A percentile compares a stretch with the other conserved stretches of the same genome.
phyloP scores from a whole-genome alignment of 2,797 vertebrate species.

The Microctenopoma lineatum region DNA sequence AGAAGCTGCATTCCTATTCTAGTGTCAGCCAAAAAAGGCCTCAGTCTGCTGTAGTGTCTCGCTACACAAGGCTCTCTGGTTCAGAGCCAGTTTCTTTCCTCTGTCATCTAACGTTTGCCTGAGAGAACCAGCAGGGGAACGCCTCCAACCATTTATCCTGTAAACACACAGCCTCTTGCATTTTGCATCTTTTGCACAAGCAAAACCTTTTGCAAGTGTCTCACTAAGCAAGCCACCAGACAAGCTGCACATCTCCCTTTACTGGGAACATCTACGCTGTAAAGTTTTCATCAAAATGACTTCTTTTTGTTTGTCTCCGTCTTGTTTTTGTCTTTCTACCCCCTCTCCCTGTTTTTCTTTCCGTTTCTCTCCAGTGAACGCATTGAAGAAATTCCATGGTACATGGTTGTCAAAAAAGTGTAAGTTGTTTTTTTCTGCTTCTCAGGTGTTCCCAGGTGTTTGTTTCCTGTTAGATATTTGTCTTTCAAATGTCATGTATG shows the following conservation, averaged over 20 bases:
- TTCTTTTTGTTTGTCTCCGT: slow-evolving; percentile 67
- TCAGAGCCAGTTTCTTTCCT: slow-evolving; percentile 64
- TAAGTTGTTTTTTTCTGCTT: slow-evolving; percentile 67
- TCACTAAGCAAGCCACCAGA: slow-evolving; percentile 69
- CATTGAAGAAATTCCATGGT: slow-evolving; percentile 78
- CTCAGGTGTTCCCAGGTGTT: slow-evolving; percentile 61
- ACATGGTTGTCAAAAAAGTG: slow-evolving; percentile 75
- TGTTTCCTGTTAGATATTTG: slow-evolving; percentile 69
- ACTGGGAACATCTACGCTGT: slow-evolving; percentile 68
- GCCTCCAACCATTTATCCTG: slow-evolving; percentile 82
- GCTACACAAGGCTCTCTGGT: slow-evolving; percentile 69
- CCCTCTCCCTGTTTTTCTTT: slow-evolving; percentile 50
- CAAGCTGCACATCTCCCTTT: slow-evolving; percentile 72
- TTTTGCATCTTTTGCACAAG: slow-evolving; percentile 59
- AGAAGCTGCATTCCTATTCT: slow-evolving; percentile 77
- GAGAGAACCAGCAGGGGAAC: slow-evolving; percentile 78
- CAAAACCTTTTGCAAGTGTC: slow-evolving; percentile 73
- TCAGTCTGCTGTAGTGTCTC: slow-evolving; percentile 67
- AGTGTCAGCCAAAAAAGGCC: slow-evolving; percentile 73
- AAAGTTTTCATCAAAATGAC: slow-evolving; percentile 79
- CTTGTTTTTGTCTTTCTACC: slow-evolving; percentile 69
- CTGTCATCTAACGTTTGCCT: slow-evolving; percentile 80
- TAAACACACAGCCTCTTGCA: slow-evolving; percentile 77
- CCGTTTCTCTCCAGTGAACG: slow-evolving; percentile 73
- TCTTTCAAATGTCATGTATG: slow-evolving; percentile 64